Conservation (phyloP, 2,113 vertebrate genomes). For the Psophia crepitans region DNA sequence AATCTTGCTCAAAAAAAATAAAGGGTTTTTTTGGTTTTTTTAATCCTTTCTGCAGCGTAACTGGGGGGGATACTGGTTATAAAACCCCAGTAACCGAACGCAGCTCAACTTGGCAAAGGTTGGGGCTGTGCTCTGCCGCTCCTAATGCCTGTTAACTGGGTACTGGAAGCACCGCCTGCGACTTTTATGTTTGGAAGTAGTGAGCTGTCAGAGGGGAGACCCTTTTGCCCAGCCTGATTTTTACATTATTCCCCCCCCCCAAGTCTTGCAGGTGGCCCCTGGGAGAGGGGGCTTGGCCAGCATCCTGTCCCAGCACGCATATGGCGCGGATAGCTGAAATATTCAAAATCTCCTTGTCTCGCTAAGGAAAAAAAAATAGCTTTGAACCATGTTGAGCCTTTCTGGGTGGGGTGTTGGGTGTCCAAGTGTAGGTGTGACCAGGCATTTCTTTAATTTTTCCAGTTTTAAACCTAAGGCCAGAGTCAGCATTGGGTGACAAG, state of each 20-base stretch:
- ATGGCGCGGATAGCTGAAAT: background rate
- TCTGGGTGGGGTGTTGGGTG: background rate
- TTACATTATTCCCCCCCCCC: background rate
- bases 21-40: background rate
- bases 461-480: background rate
- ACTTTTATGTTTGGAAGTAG: background rate
- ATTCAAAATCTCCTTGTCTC: background rate
- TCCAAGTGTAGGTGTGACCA: too few relatives aligned
- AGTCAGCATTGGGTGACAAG: background rate
- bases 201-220: background rate
- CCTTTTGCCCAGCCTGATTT: background rate
- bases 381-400: background rate
- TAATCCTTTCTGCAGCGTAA: fast-evolving
- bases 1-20: background rate
- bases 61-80: background rate
- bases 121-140: background rate
- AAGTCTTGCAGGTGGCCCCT: fast-evolving
- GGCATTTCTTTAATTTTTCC: background rate
- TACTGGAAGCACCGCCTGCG: background rate
- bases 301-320: background rate
- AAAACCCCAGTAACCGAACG: background rate
- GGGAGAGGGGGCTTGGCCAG: background rate
- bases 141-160: background rate
- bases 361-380: background rate
- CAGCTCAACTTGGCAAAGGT: background rate